Evolutionary conservation across 1,140 invertebrate species (phyloP).

Genomic region (Listronotus bonariensis): DNA sequence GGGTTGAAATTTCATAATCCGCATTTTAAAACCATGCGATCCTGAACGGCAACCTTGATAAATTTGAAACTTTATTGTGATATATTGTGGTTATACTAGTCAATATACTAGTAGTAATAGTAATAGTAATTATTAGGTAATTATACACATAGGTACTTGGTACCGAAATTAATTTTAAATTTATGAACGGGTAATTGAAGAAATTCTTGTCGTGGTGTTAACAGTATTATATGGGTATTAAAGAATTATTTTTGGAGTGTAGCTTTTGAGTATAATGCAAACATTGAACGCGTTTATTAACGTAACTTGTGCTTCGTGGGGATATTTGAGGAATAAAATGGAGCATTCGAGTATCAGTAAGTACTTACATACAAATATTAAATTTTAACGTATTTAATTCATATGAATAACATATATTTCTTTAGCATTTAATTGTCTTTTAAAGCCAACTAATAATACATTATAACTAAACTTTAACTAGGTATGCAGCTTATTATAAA

Average conservation of each 20-base stretch:
- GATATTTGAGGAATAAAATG: conserved; percentile 24
- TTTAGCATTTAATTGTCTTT: no score
- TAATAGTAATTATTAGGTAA: no score
- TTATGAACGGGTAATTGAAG: not conserved
- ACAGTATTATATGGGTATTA: not conserved
- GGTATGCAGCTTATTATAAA: no score
- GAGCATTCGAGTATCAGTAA: conserved; percentile 18
- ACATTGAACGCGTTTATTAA: conserved; percentile 18
- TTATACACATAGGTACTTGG: not conserved
- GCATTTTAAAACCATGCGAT: not conserved
- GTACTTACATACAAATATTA: no score
- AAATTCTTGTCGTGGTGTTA: not conserved
- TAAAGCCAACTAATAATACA: no score
- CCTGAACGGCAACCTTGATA: not conserved
- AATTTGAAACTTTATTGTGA: not conserved
- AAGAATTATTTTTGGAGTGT: not conserved
- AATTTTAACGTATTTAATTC: not conserved
- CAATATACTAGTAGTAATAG: no score
- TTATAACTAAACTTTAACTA: no score
- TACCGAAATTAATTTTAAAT: not conserved
- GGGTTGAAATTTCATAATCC: not conserved
- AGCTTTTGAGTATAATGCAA: not conserved
- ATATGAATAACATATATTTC: not conserved
- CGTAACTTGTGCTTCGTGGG: conserved; percentile 16
- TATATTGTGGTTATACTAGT: no score